Conservation (phyloP, 1,140 invertebrate genomes). For the Littorina saxatilis region DNA sequence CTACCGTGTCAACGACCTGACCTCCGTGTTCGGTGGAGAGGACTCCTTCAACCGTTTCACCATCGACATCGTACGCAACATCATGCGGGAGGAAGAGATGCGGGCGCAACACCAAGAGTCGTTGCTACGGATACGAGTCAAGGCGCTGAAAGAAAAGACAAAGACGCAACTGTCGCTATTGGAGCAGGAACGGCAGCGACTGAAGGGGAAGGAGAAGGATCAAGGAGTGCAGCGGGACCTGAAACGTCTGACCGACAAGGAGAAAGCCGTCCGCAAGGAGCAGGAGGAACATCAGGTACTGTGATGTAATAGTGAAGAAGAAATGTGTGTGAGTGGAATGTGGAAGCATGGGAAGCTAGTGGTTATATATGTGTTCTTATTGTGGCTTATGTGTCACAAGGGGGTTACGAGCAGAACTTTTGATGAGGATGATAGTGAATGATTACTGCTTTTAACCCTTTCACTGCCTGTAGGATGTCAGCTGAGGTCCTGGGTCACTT, state of each 20-base stretch:
- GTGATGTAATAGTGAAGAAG: too few relatives aligned
- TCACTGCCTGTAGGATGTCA: too few relatives aligned
- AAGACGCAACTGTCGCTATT: conserved; percentile 79
- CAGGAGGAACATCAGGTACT: conserved; percentile 69
- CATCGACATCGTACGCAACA: conserved; percentile 73
- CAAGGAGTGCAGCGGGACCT: neutral
- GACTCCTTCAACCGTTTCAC: conserved; percentile 73
- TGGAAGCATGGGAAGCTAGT: too few relatives aligned
- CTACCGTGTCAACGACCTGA: conserved; percentile 49
- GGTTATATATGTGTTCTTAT: too few relatives aligned
- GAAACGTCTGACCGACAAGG: conserved; percentile 77
- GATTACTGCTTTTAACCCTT: too few relatives aligned
- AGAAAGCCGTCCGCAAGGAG: conserved; percentile 66
- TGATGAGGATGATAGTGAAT: too few relatives aligned
- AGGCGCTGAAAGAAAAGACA: conserved; percentile 79
- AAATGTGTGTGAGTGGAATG: too few relatives aligned
- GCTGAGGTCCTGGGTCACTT: too few relatives aligned
- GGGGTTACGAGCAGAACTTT: too few relatives aligned
- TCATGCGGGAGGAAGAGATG: conserved; percentile 74
- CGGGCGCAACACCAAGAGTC: conserved; percentile 75
- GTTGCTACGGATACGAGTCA: conserved; percentile 77
- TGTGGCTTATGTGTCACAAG: too few relatives aligned
- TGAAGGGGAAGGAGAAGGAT: conserved; percentile 72
- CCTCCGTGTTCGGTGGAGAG: conserved; percentile 63
- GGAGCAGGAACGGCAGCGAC: conserved; percentile 77